Evolutionary conservation across 1,140 invertebrate genomes (phyloP).

Genomic region (Drosophila repleta): DNA sequence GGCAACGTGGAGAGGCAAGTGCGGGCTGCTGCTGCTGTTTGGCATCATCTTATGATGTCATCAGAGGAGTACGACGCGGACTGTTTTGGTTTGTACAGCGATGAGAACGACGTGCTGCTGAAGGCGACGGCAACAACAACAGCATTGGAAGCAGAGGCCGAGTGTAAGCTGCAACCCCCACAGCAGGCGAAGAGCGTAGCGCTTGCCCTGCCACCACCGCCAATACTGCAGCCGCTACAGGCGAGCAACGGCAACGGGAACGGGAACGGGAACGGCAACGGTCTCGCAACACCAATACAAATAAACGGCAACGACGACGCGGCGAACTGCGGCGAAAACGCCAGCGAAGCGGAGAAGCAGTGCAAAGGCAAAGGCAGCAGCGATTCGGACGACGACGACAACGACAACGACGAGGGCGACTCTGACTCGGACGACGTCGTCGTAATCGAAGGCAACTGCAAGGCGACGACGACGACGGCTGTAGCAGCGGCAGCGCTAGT

Average conservation of each 20-base stretch:
- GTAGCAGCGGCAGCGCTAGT: conserved; percentile 9
- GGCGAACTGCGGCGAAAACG: conserved; percentile 70
- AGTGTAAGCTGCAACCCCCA: conserved; percentile 44
- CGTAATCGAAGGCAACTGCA: conserved; percentile 65
- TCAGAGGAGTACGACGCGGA: conserved; percentile 95
- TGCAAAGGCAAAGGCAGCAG: conserved; percentile 42
- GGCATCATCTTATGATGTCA: conserved; percentile 94
- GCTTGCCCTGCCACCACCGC: conserved; percentile 28
- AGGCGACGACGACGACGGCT: conserved; percentile 40
- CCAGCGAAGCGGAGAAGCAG: conserved; percentile 52
- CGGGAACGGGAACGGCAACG: conserved; percentile 28
- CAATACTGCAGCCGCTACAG: conserved; percentile 40
- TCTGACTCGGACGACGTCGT: conserved; percentile 74
- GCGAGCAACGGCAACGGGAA: conserved; percentile 63
- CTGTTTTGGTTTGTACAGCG: conserved; percentile 93
- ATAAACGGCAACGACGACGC: conserved; percentile 57
- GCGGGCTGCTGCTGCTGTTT: conserved; percentile 72
- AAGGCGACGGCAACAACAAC: conserved; percentile 85
- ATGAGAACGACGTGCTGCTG: conserved; percentile 92
- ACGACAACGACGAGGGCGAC: conserved; percentile 58
- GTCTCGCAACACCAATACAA: conserved; percentile 32
- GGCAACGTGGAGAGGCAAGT: conserved; percentile 45
- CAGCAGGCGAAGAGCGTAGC: conserved; percentile 38
- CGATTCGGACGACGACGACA: conserved; percentile 41
- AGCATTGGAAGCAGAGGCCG: conserved; percentile 31